These are phyloP conservation scores for Calyptommatus sinebrachiatus DNA, from an alignment of 2,113 vertebrate genomes.

Conservation along the genomic window DNA sequence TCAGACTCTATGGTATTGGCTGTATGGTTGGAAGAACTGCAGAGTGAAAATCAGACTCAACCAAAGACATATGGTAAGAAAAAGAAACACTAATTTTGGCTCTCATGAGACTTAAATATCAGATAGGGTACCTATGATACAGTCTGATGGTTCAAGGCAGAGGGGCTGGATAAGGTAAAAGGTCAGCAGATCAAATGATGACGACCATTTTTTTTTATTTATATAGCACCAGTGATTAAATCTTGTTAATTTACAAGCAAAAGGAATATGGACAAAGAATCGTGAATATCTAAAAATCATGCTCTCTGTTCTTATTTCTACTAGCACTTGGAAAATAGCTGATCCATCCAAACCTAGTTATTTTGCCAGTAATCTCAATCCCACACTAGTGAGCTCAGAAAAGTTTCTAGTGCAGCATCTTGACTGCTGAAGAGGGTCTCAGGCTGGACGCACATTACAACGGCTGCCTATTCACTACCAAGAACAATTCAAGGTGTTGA, in stretches of 20 bases:
- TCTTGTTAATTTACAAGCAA: neutral
- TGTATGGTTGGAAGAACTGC: slow-evolving; percentile 87
- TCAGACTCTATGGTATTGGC: slow-evolving; percentile 86
- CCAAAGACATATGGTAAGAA: slow-evolving; percentile 77
- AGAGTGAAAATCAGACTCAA: slow-evolving; percentile 52
- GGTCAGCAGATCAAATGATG: neutral
- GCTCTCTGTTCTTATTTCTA: no score
- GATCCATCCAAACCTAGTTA: no score
- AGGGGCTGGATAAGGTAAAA: neutral
- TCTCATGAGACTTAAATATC: neutral
- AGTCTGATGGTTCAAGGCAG: neutral
- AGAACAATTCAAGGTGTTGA: no score
- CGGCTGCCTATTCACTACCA: no score
- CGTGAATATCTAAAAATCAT: neutral
- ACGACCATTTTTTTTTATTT: no score
- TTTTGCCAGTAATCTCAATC: neutral
- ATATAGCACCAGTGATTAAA: neutral
- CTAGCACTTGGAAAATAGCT: no score
- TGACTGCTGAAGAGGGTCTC: neutral
- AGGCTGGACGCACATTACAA: no score
- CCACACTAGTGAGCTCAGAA: no score
- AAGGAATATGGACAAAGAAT: neutral
- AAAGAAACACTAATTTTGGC: no score
- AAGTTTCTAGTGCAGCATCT: no score
- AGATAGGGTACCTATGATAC: neutral